Evolutionary conservation across 2,888 invertebrate genomes (phyloP), one percentile per base, ranked within the genome.

Genomic region (Hemaris fuciformis): DNA sequence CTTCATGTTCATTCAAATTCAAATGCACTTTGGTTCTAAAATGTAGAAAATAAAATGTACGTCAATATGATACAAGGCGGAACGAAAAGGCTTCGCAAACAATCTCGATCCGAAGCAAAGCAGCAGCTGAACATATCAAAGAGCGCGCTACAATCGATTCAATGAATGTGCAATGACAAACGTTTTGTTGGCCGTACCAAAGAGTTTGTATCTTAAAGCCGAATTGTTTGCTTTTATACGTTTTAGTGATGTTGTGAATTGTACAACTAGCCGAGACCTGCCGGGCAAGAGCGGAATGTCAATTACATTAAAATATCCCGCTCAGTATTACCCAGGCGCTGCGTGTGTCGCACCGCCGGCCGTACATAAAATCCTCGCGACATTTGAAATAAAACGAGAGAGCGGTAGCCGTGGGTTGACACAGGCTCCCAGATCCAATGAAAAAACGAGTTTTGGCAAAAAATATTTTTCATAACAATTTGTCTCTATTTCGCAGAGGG

Each of bases 401-500:
- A 15, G 53, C 53, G 27, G 34, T 38, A n/a, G n/a, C n/a, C n/a
- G 45, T 45, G 22, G 18, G 27, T 15, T 8, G 27, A 3, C 53
- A 31, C 10, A 1, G 4, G 27, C 53, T 38, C 38, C 3, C 38
- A n/a, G 53, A 27, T 27, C 10, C 25, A 8, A 27, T 31, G 10
- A 27, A 15, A 31, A 18, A 53, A 18, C 31, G 53, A 31, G 31
- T 53, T 15, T 53, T 18, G 27, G 53, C n/a, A 53, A 53, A 53
- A 53, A 53, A 53, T 31, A 20, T 53, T 31, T 53, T 53, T 53
- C 53, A 31, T 53, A 53, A 53, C 48, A 53, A 53, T 53, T 31
- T 53, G 31, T 31, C 53, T 53, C 61, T 57, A 59, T 63, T 59
- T 57, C 42, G 27, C 34, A 34, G 38, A 15, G 41, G 57, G 41